These are phyloP conservation scores for Cataglyphis altisquamis DNA, from an alignment of 2,888 invertebrate genomes.

Conservation along the genomic window DNA sequence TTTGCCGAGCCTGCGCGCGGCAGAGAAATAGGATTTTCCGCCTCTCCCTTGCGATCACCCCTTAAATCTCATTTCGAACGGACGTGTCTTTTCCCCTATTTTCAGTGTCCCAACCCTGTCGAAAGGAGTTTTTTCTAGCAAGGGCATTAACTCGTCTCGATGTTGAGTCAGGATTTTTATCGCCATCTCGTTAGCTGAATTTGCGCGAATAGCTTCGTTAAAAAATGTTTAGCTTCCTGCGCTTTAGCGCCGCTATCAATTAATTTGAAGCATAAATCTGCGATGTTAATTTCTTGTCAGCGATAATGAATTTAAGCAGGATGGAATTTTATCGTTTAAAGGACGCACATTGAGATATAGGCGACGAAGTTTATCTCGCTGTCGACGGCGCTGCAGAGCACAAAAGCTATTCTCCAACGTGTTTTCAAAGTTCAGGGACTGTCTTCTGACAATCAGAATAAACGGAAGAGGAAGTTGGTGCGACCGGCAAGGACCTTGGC, in stretches of 20 bases:
- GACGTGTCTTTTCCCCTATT: constrained; percentile 43
- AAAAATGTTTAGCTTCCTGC: background rate
- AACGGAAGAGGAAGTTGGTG: constrained; percentile 41
- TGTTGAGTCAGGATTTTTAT: constrained; percentile 26
- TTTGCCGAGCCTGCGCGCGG: constrained; percentile 43
- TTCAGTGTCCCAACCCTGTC: constrained; percentile 20
- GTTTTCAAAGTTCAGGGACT: constrained; percentile 51
- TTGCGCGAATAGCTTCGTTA: constrained; percentile 16
- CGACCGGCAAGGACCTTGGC: constrained; percentile 17
- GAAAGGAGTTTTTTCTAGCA: constrained; percentile 27
- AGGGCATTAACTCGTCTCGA: constrained; percentile 21
- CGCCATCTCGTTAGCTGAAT: background rate
- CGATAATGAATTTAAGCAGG: constrained; percentile 32
- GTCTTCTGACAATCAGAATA: constrained; percentile 52
- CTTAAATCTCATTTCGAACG: constrained; percentile 51
- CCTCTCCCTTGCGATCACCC: background rate
- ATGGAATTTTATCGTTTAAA: constrained; percentile 30
- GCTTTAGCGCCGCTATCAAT: constrained; percentile 5
- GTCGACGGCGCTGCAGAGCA: constrained; percentile 39
- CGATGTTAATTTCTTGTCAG: constrained; percentile 28
- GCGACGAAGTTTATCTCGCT: constrained; percentile 38
- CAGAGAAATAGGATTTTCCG: constrained; percentile 47
- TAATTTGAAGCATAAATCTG: constrained; percentile 4
- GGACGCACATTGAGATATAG: constrained; percentile 25
- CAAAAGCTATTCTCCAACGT: constrained; percentile 45